These are phyloP conservation scores for Bibio marci DNA, from an alignment of 2,888 invertebrate species.

Conservation along the genomic window DNA sequence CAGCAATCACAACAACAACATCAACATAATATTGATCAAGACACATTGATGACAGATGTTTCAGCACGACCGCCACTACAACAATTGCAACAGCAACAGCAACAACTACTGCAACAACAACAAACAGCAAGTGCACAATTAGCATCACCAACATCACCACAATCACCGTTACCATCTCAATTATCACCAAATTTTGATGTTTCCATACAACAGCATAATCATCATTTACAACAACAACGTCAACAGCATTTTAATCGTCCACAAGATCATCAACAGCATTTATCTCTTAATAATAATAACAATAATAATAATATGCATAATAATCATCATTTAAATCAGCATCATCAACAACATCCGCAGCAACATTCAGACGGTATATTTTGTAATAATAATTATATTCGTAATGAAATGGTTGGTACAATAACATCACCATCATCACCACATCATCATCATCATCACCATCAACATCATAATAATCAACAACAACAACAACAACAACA, in stretches of 20 bases:
- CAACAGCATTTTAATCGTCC: too few species aligned
- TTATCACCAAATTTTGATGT: conserved; percentile 1
- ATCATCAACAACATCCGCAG: conserved; percentile 1
- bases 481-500: conserved; percentile 8
- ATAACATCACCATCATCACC: neutral
- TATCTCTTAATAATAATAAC: too few species aligned
- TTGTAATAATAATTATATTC: conserved; percentile 9
- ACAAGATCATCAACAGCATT: too few species aligned
- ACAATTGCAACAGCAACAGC: neutral
- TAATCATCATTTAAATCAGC: conserved; percentile 10
- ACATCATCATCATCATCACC: conserved; percentile 12
- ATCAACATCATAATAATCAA: conserved; percentile 10
- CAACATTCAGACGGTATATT: conserved; percentile 4
- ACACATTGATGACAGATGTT: neutral
- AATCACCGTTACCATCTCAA: neutral
- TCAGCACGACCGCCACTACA: neutral
- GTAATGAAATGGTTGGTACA: neutral
- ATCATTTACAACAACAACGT: too few species aligned
- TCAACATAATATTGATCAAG: neutral
- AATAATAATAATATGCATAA: too few species aligned
- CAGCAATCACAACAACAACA: neutral
- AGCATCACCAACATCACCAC: neutral
- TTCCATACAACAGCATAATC: conserved; percentile 5
- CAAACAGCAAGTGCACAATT: neutral
- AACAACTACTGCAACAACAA: too few species aligned